These are phyloP conservation scores for Acanthaster planci DNA, from an alignment of 35 echinoderm and acorn worm genomes.

Conservation along the genomic window DNA sequence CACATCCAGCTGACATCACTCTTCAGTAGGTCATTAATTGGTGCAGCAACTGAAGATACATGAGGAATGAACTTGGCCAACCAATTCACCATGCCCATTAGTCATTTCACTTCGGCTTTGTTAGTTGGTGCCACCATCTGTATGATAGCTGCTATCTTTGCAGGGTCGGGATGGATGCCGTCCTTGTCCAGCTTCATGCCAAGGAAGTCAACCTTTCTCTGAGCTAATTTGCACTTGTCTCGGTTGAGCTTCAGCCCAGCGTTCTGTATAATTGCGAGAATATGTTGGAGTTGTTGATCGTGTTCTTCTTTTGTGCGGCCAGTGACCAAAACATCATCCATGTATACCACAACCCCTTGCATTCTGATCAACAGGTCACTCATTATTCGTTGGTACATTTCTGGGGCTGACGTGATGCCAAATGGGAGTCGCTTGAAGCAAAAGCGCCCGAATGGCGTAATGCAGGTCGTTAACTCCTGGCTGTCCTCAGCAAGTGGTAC, in stretches of 20 bases:
- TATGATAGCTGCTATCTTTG: neutral
- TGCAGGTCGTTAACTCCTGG: neutral
- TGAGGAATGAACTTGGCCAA: too few relatives aligned
- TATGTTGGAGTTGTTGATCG: neutral
- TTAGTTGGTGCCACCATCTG: neutral
- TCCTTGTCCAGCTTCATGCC: neutral
- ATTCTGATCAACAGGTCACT: neutral
- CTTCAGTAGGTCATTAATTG: conserved; percentile 22
- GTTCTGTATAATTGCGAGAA: neutral
- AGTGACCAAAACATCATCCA: neutral
- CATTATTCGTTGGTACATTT: neutral
- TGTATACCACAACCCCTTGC: neutral
- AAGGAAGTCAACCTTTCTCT: neutral
- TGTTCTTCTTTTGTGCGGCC: neutral
- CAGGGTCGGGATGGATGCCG: neutral
- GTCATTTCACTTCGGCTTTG: neutral
- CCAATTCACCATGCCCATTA: neutral
- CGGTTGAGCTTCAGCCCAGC: neutral
- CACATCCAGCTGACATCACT: conserved; percentile 18
- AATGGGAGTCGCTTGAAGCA: neutral
- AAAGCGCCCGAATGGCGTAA: neutral
- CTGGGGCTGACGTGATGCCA: neutral
- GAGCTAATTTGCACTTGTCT: neutral
- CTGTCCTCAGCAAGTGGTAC: conserved; percentile 42
- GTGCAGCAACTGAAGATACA: too few relatives aligned